Conservation (phyloP, 2,888 invertebrate genomes). For the Seira musarum region DNA sequence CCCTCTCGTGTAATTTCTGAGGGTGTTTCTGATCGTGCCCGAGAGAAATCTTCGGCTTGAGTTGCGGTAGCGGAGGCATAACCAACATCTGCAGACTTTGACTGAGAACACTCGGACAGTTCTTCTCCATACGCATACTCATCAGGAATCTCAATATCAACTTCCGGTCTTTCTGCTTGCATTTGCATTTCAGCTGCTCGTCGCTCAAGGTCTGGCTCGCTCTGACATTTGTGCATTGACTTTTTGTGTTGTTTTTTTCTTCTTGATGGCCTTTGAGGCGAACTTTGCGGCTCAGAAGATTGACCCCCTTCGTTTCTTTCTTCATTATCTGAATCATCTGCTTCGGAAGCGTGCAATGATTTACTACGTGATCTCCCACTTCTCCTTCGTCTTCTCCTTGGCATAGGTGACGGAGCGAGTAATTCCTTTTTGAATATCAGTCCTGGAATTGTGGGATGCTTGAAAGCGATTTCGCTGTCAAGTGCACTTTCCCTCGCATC, state of each 20-base stretch:
- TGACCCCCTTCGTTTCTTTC: slow-evolving; percentile 21
- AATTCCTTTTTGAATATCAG: slow-evolving; percentile 63
- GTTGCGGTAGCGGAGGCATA: slow-evolving; percentile 34
- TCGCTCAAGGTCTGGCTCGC: slow-evolving; percentile 19
- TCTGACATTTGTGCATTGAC: slow-evolving; percentile 24
- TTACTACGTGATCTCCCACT: slow-evolving; percentile 63
- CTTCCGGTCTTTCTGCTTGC: slow-evolving; percentile 14
- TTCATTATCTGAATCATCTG: slow-evolving; percentile 48
- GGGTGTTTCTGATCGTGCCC: slow-evolving; percentile 47
- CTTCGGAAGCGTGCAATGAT: slow-evolving; percentile 43
- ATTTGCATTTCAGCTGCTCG: not conserved
- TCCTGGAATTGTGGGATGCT: slow-evolving; percentile 69
- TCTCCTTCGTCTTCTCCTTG: slow-evolving; percentile 51
- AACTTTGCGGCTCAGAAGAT: not conserved
- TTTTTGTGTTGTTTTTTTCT: slow-evolving; percentile 40
- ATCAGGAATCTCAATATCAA: slow-evolving; percentile 48
- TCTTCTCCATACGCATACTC: slow-evolving; percentile 40
- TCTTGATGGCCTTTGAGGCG: slow-evolving; percentile 41
- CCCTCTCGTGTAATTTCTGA: slow-evolving; percentile 51
- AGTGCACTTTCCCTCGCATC: slow-evolving; percentile 47
- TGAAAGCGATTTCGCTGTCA: slow-evolving; percentile 59
- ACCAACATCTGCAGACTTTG: slow-evolving; percentile 44
- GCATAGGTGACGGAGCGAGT: slow-evolving; percentile 39
- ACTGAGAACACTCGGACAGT: slow-evolving; percentile 37
- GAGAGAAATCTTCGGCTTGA: slow-evolving; percentile 19